Conservation (phyloP, 1,140 invertebrate species). For the Thrips palmi region DNA sequence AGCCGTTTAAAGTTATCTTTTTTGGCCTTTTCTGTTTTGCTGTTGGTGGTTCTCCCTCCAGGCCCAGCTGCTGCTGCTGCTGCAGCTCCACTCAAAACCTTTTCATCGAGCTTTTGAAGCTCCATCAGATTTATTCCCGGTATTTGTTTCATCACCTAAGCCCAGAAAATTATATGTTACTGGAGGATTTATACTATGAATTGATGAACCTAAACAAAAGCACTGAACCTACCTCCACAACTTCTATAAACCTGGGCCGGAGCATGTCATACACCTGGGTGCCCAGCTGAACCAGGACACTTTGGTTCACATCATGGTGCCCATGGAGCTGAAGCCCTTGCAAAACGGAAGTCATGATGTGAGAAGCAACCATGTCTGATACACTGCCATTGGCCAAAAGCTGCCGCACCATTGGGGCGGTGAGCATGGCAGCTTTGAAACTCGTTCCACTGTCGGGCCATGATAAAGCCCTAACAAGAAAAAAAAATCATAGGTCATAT, state of each 20-base stretch:
- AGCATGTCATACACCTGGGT: slow-evolving; percentile 64
- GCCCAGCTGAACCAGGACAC: slow-evolving; percentile 23
- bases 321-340: slow-evolving; percentile 58
- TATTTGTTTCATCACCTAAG: slow-evolving; percentile 46
- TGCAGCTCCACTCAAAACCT: slow-evolving; percentile 43
- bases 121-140: slow-evolving; percentile 58
- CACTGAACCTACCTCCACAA: slow-evolving; percentile 25
- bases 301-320: slow-evolving; percentile 69
- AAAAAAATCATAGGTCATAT: slow-evolving; percentile 17
- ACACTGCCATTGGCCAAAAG: slow-evolving; percentile 37
- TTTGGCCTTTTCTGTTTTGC: slow-evolving; percentile 71
- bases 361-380: slow-evolving; percentile 40
- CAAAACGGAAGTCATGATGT: slow-evolving; percentile 52
- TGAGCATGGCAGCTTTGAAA: slow-evolving; percentile 50
- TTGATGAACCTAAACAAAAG: neutral
- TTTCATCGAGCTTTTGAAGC: slow-evolving; percentile 65
- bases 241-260: slow-evolving; percentile 49
- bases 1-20: slow-evolving; percentile 82
- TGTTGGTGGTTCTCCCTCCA: too few relatives aligned
- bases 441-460: slow-evolving; percentile 72
- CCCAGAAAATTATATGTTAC: neutral
- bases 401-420: slow-evolving; percentile 41
- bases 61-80: too few relatives aligned
- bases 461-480: slow-evolving; percentile 43
- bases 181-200: neutral